Evolutionary conservation across 2,888 invertebrate genomes (phyloP), one percentile per base, ranked within the genome.

Genomic region (Polydesmus complanatus): DNA sequence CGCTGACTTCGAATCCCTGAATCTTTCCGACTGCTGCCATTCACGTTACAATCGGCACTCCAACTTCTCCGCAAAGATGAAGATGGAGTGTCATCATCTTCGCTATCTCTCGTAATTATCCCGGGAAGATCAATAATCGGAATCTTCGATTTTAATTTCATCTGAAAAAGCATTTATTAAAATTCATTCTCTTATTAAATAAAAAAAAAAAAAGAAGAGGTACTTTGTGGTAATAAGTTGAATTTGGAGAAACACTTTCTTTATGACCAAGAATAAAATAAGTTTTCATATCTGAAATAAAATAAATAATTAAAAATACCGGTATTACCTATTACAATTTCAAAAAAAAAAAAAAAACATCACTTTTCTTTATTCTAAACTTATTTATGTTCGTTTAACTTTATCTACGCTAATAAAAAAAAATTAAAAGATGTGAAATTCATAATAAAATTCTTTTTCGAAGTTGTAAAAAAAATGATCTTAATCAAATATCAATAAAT

Each of bases 11-110:
- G 80, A 62, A 90, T 90, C 14, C 90, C 90, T 1, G 89, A 90
- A 73, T 90, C 90, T 74, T 90, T 90, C 61, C 90, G 80, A 68
- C 89, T 89, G 69, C 87, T 86, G 58, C 85, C 81, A 37, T 37
- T 37, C 14, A 37, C 37, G 14, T 14, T 14, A 37, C 37, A 37
- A 37, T 37, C 37, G 1, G 87, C 61, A 26, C 58, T 61, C 63
- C 63, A 63, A 49, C 63, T 63, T 49, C 58, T 52, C 18, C 60
- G 55, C 49, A 63, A 27, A 37, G 56, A 57, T 18, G 63, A 57
- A 2, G 63, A 55, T 25, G 49, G 18, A 2, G 61, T 54, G 47
- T 54, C 55, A 21, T 60, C 49, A n/a, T 27, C 49, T 19, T 58
- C 58, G 3, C 22, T 25, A 50, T 27, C 22, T 14, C 37, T 5